Evolutionary conservation across 2,797 vertebrate genomes (phyloP), one percentile per base, ranked within the genome.

Genomic region (Pelobates cultripes): DNA sequence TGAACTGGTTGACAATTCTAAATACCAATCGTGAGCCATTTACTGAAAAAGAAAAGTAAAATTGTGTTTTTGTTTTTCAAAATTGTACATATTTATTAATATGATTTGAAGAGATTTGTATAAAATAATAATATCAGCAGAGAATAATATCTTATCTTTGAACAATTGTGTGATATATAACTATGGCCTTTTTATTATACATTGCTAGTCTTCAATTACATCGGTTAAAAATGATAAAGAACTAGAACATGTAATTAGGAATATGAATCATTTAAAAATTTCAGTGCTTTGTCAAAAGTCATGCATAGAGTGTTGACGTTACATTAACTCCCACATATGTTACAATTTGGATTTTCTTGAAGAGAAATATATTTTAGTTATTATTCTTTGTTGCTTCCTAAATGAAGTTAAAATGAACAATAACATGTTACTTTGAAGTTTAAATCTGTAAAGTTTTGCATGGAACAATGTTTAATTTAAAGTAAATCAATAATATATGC

Each of bases 201-300:
- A 43, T 10, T 42, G 4, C 51, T n/a, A 60, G 72, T 17, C 40
- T 74, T 74, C 55, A 61, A 60, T 74, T 74, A 40, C 55, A 74
- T n/a, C 40, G 72, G 42, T 60, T 74, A 74, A 60, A 51, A 61
- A 74, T 13, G 13, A 13, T 57, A 57, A 74, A 74, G 53, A 61
- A 42, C 41, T 61, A 9, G n/a, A 74, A 57, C 53, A 61, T 74
- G 40, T 57, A 55, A 73, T 73, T 53, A 53, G 17, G 47, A 55
- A 51, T 73, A 73, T 55, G 51, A 73, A 73, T 73, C 70, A 73
- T 55, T 73, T 55, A 73, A 73, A 68, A 73, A 57, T 73, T 47
- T 73, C 70, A 55, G 45, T 73, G n/a, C 70, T 41, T 70, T 57
- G 8, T 55, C 51, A 55, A 10, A 57, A 73, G 28, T 41, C 57